Base-by-base conservation (phyloP, 2,888 invertebrate species). In the Nyleta sp. region DNA sequence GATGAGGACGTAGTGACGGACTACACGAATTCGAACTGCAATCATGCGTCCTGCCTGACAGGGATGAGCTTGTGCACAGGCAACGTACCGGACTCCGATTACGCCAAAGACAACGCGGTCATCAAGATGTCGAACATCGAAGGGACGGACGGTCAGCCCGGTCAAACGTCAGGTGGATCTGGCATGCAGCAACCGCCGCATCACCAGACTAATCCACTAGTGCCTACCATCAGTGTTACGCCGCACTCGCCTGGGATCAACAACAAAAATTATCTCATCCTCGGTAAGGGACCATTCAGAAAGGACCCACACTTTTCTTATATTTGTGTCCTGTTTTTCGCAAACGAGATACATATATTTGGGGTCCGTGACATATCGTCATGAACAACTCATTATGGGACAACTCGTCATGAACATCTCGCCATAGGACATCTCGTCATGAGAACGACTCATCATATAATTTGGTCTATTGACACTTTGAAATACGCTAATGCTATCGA, bases 151-250 rank as follows among this genome's bases (percentile, higher is more conserved):
- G 67, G 70, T 31, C 72, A 73, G 74, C 10, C 64, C 33, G 77
- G 71, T 46, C 74, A 77, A 50, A 28, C 76, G 53, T 44, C 73
- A 42, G 50, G 71, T 53, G 68, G 67, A 55, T 68, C 76, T 48
- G 59, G 20, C 80, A 24, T 62, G 28, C 82, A 81, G 44, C 80
- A 81, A 35, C 80, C 75, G 59, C 86, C 82, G 13, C 81, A 76
- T 82, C 82, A 82, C 76, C 88, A 86, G 82, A 84, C 87, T 74
- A 88, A 86, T 87, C 90, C 93, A 65, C 90, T 94, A 89, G 95
- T 95, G 88, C 96, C 96, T 78, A 96, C 95, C 71, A 96, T 97
- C 88, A 96, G 96, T 91, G 96, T 97, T 81, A 96, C 96, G 71
- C 96, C 96, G 13, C 96, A 96, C 91, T 96, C 96, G 81, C 96